A percentile compares a stretch with the other conserved stretches of the same genome.
Conservation (phyloP, 2,888 invertebrate species). For the Scaptomyza reducta region DNA sequence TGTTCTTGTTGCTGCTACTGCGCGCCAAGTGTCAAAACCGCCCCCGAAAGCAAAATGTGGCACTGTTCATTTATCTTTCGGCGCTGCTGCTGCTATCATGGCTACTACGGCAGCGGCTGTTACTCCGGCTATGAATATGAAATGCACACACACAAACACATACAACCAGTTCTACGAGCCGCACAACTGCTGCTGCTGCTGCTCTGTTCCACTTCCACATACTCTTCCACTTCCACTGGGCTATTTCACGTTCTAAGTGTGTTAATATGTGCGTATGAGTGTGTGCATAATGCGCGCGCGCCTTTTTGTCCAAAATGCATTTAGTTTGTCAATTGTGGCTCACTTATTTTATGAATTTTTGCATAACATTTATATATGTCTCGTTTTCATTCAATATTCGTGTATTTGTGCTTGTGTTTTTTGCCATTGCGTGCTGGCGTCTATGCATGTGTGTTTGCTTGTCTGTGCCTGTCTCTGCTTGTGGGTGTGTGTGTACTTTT, state of each 20-base stretch:
- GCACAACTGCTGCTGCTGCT: slow-evolving; percentile 49
- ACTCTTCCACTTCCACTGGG: slow-evolving; percentile 58
- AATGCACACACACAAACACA: slow-evolving; percentile 26
- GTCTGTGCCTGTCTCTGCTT: slow-evolving; percentile 7
- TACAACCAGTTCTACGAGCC: slow-evolving; percentile 11
- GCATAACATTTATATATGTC: slow-evolving; percentile 29
- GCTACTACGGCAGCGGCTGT: slow-evolving; percentile 42
- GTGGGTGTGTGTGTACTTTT: slow-evolving; percentile 60
- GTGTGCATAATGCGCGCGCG: slow-evolving; percentile 52
- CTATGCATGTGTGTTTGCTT: slow-evolving; percentile 10
- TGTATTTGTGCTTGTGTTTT: slow-evolving; percentile 28
- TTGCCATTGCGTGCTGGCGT: slow-evolving; percentile 34
- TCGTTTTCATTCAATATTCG: slow-evolving; percentile 61
- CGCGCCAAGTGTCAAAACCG: slow-evolving; percentile 76
- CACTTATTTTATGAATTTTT: slow-evolving; percentile 52
- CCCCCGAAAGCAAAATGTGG: slow-evolving; percentile 74
- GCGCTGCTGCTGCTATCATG: slow-evolving; percentile 39
- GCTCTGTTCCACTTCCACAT: slow-evolving; percentile 49
- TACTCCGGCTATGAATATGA: slow-evolving; percentile 67
- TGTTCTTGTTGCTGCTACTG: slow-evolving; percentile 49
- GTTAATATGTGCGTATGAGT: slow-evolving; percentile 40
- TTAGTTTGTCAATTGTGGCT: slow-evolving; percentile 52
- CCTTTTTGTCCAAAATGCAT: slow-evolving; percentile 66
- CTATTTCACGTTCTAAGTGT: slow-evolving; percentile 45
- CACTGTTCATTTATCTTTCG: slow-evolving; percentile 74